Percentiles rank a stretch among this genome's conserved stretches.
Evolutionary conservation across 2,113 vertebrate genomes (phyloP).

Genomic region (Sinocyclocheilus anshuiensis): DNA sequence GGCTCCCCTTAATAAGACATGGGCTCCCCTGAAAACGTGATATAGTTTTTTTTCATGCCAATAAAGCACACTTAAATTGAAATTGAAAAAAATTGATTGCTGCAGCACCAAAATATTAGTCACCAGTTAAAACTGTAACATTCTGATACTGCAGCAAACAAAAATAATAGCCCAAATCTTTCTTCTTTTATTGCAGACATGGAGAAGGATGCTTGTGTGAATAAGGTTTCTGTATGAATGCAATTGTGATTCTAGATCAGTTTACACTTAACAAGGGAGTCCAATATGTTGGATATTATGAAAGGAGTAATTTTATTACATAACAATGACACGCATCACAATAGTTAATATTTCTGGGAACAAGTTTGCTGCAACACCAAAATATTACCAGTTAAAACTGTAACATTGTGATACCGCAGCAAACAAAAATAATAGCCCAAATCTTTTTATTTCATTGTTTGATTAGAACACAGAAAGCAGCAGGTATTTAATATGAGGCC

Average conservation of each 20-base stretch:
- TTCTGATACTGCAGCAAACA: not conserved
- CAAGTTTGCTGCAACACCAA: not conserved
- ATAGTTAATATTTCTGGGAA: not conserved
- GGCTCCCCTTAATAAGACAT: too few species aligned
- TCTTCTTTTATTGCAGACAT: not conserved
- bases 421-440: not conserved
- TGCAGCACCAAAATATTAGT: not conserved
- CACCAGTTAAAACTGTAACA: not conserved
- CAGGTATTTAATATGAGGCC: not conserved
- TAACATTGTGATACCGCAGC: not conserved
- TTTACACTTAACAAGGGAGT: not conserved
- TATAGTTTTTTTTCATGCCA: too few species aligned
- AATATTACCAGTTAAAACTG: not conserved
- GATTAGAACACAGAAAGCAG: not conserved
- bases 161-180: not conserved
- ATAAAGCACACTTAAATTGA: too few species aligned
- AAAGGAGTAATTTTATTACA: not conserved
- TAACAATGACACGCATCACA: not conserved
- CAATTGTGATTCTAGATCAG: constrained; percentile 56
- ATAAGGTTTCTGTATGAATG: not conserved
- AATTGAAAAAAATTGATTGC: too few species aligned
- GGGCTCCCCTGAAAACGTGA: too few species aligned
- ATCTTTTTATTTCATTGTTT: not conserved
- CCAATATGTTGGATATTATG: too few species aligned
- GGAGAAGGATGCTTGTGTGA: not conserved